Conservation (phyloP, 2,113 vertebrate species). For the Brachypteracias leptosomus region DNA sequence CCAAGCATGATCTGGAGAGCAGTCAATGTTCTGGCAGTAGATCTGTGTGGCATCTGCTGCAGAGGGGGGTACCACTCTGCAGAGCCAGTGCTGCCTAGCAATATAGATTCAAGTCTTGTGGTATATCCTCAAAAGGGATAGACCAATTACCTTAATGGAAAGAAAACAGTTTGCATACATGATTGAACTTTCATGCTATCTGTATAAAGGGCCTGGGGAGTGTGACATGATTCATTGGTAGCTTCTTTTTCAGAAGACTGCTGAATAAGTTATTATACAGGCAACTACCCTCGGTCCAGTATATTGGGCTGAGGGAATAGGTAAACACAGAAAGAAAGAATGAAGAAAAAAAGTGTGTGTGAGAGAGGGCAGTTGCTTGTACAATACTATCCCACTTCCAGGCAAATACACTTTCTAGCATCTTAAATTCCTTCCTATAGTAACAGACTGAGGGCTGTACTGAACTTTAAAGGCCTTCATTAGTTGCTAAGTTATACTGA, state of each 20-base stretch:
- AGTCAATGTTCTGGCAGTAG: not conserved
- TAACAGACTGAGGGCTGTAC: not conserved
- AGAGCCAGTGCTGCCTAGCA: not conserved
- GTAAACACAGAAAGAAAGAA: not conserved
- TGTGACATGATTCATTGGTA: not conserved
- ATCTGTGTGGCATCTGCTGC: not conserved
- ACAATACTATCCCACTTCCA: not conserved
- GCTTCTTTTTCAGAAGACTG: not conserved
- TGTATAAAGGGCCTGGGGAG: not conserved
- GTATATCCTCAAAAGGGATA: not conserved
- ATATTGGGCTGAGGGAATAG: not conserved
- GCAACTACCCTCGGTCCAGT: not conserved
- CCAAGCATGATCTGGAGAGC: not conserved
- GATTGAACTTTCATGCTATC: not conserved
- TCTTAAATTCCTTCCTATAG: conserved; percentile 15
- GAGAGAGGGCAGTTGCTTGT: not conserved
- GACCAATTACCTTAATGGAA: conserved; percentile 2
- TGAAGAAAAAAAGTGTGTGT: not conserved
- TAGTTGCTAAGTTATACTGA: conserved; percentile 30
- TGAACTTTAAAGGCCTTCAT: conserved; percentile 39
- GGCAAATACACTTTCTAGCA: not conserved
- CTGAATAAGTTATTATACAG: conserved; percentile 4
- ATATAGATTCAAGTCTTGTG: not conserved
- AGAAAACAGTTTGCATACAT: conserved; percentile 13
- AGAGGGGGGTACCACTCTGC: not conserved